Evolutionary conservation across 2,113 vertebrate genomes (phyloP), one percentile per base, ranked within the genome.

Genomic region (Halcyon malimbica): DNA sequence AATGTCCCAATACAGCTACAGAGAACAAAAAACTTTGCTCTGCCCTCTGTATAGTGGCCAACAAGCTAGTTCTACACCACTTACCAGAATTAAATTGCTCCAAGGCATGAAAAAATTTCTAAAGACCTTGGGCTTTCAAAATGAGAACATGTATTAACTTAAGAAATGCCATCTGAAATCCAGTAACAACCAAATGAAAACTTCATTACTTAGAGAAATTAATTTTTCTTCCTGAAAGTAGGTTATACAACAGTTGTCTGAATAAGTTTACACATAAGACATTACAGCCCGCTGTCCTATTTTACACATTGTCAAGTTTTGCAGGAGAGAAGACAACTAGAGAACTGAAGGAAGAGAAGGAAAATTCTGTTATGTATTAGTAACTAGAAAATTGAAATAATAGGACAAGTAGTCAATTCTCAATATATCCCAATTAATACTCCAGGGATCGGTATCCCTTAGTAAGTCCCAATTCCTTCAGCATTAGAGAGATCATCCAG

Each of bases 401-500:
- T 2, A 81, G 42, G 50, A 59, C 37, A 80, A 68, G 23, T 44
- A 48, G 20, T 56, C 26, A 60, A 29, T 62, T 83, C 29, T 37
- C 44, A 73, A 4, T 13, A 46, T 31, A 75, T 20, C 15, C 20
- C 26, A 16, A 35, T 17, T 44, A 62, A 39, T 63, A 67, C 26
- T 53, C 31, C 13, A 44, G 18, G 16, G 68, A 79, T 76, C 23
- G 33, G 73, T 97, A 98, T 92, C 98, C 97, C 80, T 97, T 98
- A n/a, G 75, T 98, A 46, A 98, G 96, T 87, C 97, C 97, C 3
- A 93, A 97, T 42, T 97, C 95, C 64, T 95, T 96, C 14, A 96
- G 97, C 44, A 74, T 51, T 5, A 89, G 96, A 42, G 97, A 98
- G 64, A 98, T 97, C 85, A 97, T 93, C 78, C 96, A 96, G 33